Evolutionary conservation across 2,113 vertebrate species (phyloP), one percentile per base, ranked within the genome.

Genomic region (Ceyx margarethae): DNA sequence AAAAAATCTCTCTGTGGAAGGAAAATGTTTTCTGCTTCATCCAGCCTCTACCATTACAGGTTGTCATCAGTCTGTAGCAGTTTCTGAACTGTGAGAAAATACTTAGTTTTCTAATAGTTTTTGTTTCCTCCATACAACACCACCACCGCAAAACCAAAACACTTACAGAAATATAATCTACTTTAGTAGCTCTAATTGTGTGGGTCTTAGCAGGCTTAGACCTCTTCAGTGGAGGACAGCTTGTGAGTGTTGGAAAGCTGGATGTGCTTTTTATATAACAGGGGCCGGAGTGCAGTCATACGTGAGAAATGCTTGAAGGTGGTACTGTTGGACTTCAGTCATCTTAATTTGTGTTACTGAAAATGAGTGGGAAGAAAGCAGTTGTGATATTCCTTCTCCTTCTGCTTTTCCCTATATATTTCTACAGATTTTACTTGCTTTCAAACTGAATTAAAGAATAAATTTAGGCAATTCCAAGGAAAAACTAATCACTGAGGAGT

Each of bases 141-240:
- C 37, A 31, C 15, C 37, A 42, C 8, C 20, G 43, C 6, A 14
- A 33, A 35, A 79, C n/a, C 28, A 75, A 75, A 57, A 26, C 8
- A 5, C 81, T 84, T 58, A 43, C 1, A 0, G 79, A 74, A 89
- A 46, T 43, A 4, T 93, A 90, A 94, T 94, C 92, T 67, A 9
- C 71, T 94, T 93, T 28, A 93, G 81, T 54, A 82, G 89, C 60
- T 89, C 78, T 94, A 82, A 77, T 80, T 92, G 75, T 89, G 25
- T 46, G 56, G 76, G 75, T 89, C 85, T 95, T 80, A 95, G 87
- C 51, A 80, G 87, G 79, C 81, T 96, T 92, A 91, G 21, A 42
- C 35, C 62, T 89, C 89, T 46, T 72, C 51, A 40, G 75, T 4
- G 66, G 79, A 87, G 60, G 85, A 69, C 87, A 77, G n/a, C 33